phyloP scores from a whole-genome alignment of 2,113 vertebrate genomes.

The Nibea albiflora region DNA sequence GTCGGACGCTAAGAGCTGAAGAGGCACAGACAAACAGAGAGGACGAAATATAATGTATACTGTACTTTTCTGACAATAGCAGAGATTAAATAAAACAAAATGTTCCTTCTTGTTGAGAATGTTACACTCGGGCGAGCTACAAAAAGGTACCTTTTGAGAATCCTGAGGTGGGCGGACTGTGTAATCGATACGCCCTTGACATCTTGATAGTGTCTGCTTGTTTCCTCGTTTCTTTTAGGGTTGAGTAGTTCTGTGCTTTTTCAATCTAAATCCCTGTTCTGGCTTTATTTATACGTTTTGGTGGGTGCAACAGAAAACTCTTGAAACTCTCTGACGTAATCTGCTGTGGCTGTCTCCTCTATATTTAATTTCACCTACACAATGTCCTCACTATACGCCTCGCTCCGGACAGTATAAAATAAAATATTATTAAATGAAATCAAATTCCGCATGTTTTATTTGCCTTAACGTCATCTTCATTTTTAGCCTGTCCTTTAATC shows the following conservation, averaged over 20 bases:
- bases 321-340: constrained; percentile 5
- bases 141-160: constrained; percentile 25
- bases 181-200: constrained; percentile 17
- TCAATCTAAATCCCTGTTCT: constrained; percentile 16
- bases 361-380: not conserved
- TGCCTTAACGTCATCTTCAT: too few relatives aligned
- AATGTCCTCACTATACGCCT: not conserved
- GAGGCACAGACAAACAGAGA: constrained; percentile 8
- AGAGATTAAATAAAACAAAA: not conserved
- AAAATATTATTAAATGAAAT: too few relatives aligned
- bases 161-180: constrained; percentile 5
- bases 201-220: constrained; percentile 27
- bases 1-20: constrained; percentile 93
- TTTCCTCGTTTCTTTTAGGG: constrained; percentile 36
- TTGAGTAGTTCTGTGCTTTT: constrained; percentile 11
- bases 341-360: not conserved
- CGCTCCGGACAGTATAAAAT: not conserved
- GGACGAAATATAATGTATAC: not conserved
- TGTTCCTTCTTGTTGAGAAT: not conserved
- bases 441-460: too few relatives aligned
- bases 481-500: too few relatives aligned
- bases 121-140: constrained; percentile 2
- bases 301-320: constrained; percentile 1
- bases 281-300: constrained; percentile 17
- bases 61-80: constrained; percentile 10